phyloP scores from a whole-genome alignment of 2,888 invertebrate species.

The Rhagonycha lutea region DNA sequence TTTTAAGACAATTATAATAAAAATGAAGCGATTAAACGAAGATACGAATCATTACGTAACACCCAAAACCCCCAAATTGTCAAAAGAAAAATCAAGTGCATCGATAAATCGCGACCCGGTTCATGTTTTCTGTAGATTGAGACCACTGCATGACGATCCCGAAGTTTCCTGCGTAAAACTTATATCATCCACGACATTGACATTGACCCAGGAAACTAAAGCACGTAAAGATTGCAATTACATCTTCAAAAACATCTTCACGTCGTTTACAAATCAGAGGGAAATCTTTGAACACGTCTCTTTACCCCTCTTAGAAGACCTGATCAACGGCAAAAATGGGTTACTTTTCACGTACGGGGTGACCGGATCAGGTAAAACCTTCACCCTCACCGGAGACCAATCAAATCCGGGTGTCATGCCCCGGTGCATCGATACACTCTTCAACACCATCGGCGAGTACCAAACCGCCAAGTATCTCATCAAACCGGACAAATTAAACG shows the following conservation, averaged over 20 bases:
- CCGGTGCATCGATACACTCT: slow-evolving; percentile 86
- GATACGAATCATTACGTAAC: background rate
- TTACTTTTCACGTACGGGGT: slow-evolving; percentile 97
- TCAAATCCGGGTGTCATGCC: slow-evolving; percentile 86
- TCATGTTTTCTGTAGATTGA: slow-evolving; percentile 85
- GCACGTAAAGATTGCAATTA: slow-evolving; percentile 74
- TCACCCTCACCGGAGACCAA: slow-evolving; percentile 84
- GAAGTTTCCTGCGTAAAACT: slow-evolving; percentile 72
- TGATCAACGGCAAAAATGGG: slow-evolving; percentile 89
- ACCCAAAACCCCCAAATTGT: background rate
- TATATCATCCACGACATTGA: slow-evolving; percentile 68
- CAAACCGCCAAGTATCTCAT: slow-evolving; percentile 90
- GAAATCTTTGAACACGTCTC: slow-evolving; percentile 84
- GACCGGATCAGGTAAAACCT: slow-evolving; percentile 96
- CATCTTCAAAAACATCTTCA: slow-evolving; percentile 85
- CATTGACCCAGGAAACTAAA: slow-evolving; percentile 66
- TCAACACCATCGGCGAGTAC: slow-evolving; percentile 83
- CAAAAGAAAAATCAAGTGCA: background rate
- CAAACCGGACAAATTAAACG: slow-evolving; percentile 91
- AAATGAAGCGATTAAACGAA: background rate
- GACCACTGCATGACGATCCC: slow-evolving; percentile 73
- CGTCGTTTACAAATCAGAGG: slow-evolving; percentile 76
- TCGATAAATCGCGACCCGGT: slow-evolving; percentile 65
- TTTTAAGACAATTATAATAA: background rate
- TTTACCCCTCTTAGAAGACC: slow-evolving; percentile 81